Percentiles rank a stretch among this genome's conserved stretches.
phyloP scores from a whole-genome alignment of 2,888 invertebrate genomes.

The Platynereis dumerilii region DNA sequence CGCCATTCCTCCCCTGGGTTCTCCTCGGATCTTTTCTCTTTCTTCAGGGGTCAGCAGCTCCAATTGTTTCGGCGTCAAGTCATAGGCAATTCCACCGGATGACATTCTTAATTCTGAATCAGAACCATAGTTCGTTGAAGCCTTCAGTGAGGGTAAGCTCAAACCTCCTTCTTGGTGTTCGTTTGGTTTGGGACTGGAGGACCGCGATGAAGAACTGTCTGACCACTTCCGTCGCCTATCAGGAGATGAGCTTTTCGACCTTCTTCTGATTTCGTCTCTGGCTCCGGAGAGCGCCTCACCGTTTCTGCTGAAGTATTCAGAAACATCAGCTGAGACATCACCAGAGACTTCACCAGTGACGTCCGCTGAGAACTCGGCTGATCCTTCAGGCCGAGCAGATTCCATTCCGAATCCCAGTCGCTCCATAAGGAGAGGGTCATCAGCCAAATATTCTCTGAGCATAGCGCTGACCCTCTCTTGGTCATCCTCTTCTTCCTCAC shows the following conservation, averaged over 20 bases:
- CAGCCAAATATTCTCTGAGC: conserved; percentile 21
- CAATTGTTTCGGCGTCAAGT: background rate
- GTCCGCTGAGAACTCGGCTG: background rate
- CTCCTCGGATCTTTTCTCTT: background rate
- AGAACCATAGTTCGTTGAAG: no score
- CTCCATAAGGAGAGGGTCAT: conserved; percentile 17
- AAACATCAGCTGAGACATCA: background rate
- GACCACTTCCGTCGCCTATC: background rate
- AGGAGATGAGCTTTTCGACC: conserved; percentile 1
- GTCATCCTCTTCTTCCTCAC: conserved; percentile 8
- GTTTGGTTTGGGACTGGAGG: background rate
- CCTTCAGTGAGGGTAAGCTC: background rate
- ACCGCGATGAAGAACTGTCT: background rate
- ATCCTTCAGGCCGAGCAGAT: background rate
- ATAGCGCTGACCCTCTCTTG: conserved; percentile 8
- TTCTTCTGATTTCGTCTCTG: conserved; percentile 6
- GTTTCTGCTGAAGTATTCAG: background rate
- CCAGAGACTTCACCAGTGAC: background rate
- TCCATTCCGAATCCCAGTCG: conserved; percentile 11
- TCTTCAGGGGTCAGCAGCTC: background rate
- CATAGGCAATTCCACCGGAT: background rate
- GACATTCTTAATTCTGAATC: background rate
- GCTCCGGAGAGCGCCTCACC: conserved; percentile 11
- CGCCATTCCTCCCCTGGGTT: background rate
- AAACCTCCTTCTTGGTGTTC: background rate